Evolutionary conservation across 2,113 vertebrate species (phyloP).

Genomic region (Ailuropoda melanoleuca): DNA sequence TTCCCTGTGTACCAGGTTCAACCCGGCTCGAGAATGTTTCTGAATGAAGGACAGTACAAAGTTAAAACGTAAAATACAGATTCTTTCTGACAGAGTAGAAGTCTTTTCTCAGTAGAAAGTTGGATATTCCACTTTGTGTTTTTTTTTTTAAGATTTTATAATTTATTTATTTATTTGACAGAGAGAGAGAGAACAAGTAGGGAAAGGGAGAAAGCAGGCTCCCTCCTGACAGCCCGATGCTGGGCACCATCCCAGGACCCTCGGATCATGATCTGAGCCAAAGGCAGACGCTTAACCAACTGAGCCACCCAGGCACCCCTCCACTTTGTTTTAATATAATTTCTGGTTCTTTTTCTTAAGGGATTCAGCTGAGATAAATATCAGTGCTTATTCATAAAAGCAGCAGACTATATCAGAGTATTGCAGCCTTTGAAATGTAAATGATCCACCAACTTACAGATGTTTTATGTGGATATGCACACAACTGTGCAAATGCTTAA

Average conservation of each 20-base stretch:
- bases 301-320: neutral
- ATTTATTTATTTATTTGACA: too few species aligned
- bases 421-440: neutral
- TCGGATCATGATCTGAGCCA: neutral
- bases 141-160: too few species aligned
- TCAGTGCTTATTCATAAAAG: neutral
- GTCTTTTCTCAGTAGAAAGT: neutral
- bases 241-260: too few species aligned
- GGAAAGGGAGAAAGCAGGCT: neutral
- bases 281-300: neutral
- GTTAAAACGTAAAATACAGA: neutral
- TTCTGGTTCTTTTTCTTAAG: neutral
- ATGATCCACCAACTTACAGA: neutral
- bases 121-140: neutral
- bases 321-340: neutral
- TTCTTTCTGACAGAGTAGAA: neutral
- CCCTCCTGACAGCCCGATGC: too few species aligned
- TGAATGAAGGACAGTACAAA: neutral
- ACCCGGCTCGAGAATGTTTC: neutral
- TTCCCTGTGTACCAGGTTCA: neutral
- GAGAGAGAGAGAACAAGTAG: neutral
- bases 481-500: neutral
- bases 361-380: neutral
- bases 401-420: neutral
- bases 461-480: neutral